A percentile compares a stretch with the other conserved stretches of the same genome.
Conservation (phyloP, 2,113 vertebrate genomes). For the Pristiophorus japonicus region DNA sequence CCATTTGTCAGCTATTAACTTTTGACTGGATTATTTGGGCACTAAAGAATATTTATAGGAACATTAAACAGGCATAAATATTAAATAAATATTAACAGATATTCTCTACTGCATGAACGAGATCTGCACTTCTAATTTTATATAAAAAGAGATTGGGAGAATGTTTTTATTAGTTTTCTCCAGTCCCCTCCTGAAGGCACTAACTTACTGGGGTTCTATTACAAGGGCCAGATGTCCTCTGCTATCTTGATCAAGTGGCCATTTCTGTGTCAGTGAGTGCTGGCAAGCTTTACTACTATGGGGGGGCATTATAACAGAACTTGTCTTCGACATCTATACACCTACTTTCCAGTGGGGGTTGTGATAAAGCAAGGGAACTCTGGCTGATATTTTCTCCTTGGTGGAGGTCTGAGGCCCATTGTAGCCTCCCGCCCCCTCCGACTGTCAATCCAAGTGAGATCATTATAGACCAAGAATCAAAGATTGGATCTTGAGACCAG, state of each 20-base stretch:
- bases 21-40: slow-evolving; percentile 32
- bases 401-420: neutral
- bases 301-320: too few species aligned
- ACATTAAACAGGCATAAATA: slow-evolving; percentile 23
- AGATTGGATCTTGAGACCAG: neutral
- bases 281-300: neutral
- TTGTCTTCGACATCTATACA: neutral
- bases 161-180: neutral
- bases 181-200: neutral
- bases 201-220: neutral
- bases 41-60: slow-evolving; percentile 31
- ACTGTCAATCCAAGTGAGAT: neutral
- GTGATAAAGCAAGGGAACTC: neutral
- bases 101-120: neutral
- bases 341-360: neutral
- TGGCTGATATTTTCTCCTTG: neutral
- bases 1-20: slow-evolving; percentile 29
- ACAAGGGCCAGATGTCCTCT: neutral
- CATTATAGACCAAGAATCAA: neutral
- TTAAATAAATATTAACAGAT: slow-evolving; percentile 20
- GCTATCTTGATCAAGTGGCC: neutral
- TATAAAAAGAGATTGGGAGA: too few species aligned
- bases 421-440: too few species aligned
- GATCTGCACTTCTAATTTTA: neutral
- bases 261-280: neutral